phyloP scores from a whole-genome alignment of 2,797 vertebrate genomes.

The Micropoecilia bifurca region DNA sequence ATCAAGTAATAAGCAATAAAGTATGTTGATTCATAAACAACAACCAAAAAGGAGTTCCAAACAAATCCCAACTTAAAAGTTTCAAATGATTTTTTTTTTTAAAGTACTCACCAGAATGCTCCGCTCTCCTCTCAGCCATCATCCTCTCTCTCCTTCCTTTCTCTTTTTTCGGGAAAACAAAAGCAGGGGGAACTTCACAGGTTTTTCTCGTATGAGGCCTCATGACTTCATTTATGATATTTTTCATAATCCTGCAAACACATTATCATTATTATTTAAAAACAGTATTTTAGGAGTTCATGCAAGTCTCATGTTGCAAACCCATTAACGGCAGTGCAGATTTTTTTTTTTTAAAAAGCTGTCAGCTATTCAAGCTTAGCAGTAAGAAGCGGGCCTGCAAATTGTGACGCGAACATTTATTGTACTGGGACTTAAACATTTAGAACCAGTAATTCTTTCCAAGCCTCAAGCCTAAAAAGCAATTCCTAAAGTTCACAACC shows the following conservation, averaged over 20 bases:
- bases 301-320: not conserved
- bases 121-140: slow-evolving; percentile 78
- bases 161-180: slow-evolving; percentile 60
- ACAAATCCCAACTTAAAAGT: not conserved
- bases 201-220: slow-evolving; percentile 92
- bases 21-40: too few species aligned
- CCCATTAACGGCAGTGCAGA: not conserved
- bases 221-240: slow-evolving; percentile 60
- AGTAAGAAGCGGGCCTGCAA: not conserved
- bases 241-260: slow-evolving; percentile 71
- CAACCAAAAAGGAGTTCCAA: too few species aligned
- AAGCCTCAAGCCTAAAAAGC: slow-evolving; percentile 3
- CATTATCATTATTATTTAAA: slow-evolving; percentile 9
- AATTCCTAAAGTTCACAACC: not conserved
- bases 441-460: not conserved
- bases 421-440: not conserved
- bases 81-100: not conserved
- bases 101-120: slow-evolving; percentile 87
- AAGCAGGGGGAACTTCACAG: slow-evolving; percentile 84
- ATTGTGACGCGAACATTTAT: not conserved
- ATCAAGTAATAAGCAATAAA: not conserved
- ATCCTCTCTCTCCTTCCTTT: slow-evolving; percentile 43
- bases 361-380: not conserved
- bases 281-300: not conserved
- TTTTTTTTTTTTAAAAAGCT: not conserved